Base-by-base conservation (phyloP, 2,113 vertebrate genomes). In the Eretmochelys imbricata region DNA sequence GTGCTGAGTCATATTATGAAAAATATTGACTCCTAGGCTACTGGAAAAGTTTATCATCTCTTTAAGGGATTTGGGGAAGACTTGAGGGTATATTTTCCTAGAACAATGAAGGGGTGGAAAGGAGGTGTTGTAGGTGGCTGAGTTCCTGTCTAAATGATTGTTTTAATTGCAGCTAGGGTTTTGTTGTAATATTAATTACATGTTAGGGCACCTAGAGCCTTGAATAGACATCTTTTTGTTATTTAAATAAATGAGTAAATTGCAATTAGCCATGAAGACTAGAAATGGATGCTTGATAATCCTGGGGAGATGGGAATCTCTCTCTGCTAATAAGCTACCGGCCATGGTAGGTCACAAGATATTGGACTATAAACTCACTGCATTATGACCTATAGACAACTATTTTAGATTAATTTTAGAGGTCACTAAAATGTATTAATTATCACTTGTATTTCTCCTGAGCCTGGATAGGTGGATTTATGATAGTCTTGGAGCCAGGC, bases 1-100 rank as follows among this genome's bases (percentile, higher is more conserved):
- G 35, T 17, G 4, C 8, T 49, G 51, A 53, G 51, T 19, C 17
- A 53, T 14, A 53, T 46, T 46, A 93, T 53, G 94, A 83, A 79
- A 75, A 54, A n/a, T 0, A 0, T 0, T 11, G 3, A 62, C 13
- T 48, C 55, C 55, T 31, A 49, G 14, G 2, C 79, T 20, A 22
- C 24, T 4, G 85, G 25, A 87, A 94, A 88, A 89, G 51, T 0
- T 3, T 62, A 20, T 19, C 6, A n/a, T 29, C 3, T 84, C 1
- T 29, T 2, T 50, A 53, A 53, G 51, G 13, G 24, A 0, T 49
- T 93, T 48, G 91, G 85, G 14, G 48, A 83, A 85, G 35, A 14
- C 4, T 29, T 53, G 12, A 49, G 25, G 35, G 11, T 19, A 5
- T 90, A 5, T 50, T 88, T 87, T 62, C 42, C 7, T 53, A 53